phyloP scores from a whole-genome alignment of 1,140 invertebrate genomes.

The Zaprionus camerounensis region DNA sequence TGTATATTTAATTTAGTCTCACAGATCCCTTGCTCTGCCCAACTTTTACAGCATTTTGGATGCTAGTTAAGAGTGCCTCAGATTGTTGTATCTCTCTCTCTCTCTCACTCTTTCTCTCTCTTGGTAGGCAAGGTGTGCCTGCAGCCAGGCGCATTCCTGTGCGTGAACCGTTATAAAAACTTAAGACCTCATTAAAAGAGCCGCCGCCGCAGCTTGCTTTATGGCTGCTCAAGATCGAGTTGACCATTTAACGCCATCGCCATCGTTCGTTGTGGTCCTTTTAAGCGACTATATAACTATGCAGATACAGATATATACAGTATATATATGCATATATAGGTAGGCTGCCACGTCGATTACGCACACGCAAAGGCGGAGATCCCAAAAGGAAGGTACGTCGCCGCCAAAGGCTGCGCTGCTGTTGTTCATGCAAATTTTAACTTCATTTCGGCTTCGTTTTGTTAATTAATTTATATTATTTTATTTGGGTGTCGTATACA shows the following conservation, averaged over 20 bases:
- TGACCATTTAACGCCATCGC: conserved; percentile 69
- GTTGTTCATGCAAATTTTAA: conserved; percentile 83
- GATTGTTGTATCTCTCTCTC: neutral
- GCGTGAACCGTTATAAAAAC: conserved; percentile 72
- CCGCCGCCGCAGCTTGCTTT: conserved; percentile 48
- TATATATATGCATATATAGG: conserved; percentile 26
- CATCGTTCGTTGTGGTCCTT: conserved; percentile 42
- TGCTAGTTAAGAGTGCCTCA: conserved; percentile 8
- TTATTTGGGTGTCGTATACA: conserved; percentile 83
- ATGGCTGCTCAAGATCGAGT: conserved; percentile 66
- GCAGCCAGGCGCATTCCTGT: conserved; percentile 42
- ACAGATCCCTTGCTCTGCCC: too few species aligned
- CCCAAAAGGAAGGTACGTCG: conserved; percentile 30
- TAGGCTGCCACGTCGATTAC: conserved; percentile 62
- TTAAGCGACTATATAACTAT: conserved; percentile 35
- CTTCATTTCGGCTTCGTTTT: conserved; percentile 83
- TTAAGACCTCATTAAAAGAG: conserved; percentile 81
- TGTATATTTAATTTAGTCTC: too few species aligned
- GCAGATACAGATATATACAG: conserved; percentile 19
- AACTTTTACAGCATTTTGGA: too few species aligned
- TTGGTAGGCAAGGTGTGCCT: conserved; percentile 34
- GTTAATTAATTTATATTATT: conserved; percentile 85
- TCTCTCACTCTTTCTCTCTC: neutral
- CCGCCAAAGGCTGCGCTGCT: conserved; percentile 71
- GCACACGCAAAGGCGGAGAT: conserved; percentile 65